Conservation (phyloP, 2,888 invertebrate species). For the Chalcis sispes region DNA sequence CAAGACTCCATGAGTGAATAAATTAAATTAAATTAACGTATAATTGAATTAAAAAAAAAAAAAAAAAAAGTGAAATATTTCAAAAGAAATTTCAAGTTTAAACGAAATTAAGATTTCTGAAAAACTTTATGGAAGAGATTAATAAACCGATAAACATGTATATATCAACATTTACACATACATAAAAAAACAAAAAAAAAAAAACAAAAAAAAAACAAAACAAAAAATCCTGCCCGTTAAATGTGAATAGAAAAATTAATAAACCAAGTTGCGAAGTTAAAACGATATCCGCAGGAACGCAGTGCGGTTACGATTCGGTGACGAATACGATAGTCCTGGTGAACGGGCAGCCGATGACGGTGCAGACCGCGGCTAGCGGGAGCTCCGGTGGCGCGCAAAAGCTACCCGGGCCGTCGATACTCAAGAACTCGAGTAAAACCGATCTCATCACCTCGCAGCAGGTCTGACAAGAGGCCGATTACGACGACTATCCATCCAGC, state of each 20-base stretch:
- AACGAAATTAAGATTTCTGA: not conserved
- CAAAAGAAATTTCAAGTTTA: not conserved
- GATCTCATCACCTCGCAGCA: constrained; percentile 73
- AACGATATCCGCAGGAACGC: constrained; percentile 62
- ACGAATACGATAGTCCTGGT: constrained; percentile 77
- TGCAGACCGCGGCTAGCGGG: constrained; percentile 63
- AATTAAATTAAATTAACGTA: no score
- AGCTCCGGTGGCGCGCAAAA: constrained; percentile 65
- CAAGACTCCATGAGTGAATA: no score
- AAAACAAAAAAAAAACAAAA: not conserved
- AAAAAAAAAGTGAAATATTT: not conserved
- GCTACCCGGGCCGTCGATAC: constrained; percentile 73
- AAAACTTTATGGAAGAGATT: constrained; percentile 21
- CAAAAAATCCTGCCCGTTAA: constrained; percentile 17
- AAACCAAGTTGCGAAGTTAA: constrained; percentile 50
- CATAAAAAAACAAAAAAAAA: not conserved
- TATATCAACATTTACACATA: no score
- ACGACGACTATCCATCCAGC: constrained; percentile 39
- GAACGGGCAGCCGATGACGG: constrained; percentile 76
- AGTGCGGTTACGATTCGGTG: constrained; percentile 76
- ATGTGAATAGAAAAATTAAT: constrained; percentile 48
- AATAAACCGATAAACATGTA: not conserved
- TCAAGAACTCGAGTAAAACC: constrained; percentile 74
- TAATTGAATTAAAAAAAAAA: constrained; percentile 16
- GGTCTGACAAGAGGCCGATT: constrained; percentile 67